A percentile compares a stretch with the other conserved stretches of the same genome.
These are phyloP conservation scores for Tragelaphus imberbis DNA, from an alignment of 2,113 vertebrate genomes.

Conservation along the genomic window DNA sequence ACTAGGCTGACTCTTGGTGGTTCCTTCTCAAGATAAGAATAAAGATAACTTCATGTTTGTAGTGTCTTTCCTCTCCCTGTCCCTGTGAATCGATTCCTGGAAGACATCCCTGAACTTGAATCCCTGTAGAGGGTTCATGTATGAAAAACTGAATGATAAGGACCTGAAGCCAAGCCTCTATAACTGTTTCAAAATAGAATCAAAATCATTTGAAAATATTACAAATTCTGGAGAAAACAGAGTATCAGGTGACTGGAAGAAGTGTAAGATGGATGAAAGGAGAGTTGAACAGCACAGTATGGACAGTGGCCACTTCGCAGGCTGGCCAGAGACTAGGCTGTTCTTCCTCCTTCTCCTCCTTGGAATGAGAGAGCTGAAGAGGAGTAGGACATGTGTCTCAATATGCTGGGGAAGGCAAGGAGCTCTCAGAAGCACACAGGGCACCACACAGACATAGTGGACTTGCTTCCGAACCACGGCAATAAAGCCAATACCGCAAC, in stretches of 20 bases:
- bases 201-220: neutral
- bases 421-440: neutral
- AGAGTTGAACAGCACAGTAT: accelerated
- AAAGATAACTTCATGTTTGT: neutral
- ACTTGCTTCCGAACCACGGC: neutral
- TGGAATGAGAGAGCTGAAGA: neutral
- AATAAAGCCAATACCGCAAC: no score
- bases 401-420: neutral
- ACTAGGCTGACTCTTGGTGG: neutral
- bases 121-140: neutral
- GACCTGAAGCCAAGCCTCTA: neutral
- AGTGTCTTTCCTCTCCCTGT: neutral
- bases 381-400: neutral
- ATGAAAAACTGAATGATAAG: neutral
- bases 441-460: accelerated
- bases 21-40: neutral
- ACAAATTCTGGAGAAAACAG: neutral
- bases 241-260: accelerated
- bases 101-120: neutral
- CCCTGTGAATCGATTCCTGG: neutral
- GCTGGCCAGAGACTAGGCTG: neutral
- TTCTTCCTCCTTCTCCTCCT: neutral
- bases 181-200: neutral
- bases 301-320: accelerated
- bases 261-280: accelerated